A percentile compares a stretch with the other conserved stretches of the same genome.
Evolutionary conservation across 2,113 vertebrate genomes (phyloP).

Genomic region (Brachirus orientalis): DNA sequence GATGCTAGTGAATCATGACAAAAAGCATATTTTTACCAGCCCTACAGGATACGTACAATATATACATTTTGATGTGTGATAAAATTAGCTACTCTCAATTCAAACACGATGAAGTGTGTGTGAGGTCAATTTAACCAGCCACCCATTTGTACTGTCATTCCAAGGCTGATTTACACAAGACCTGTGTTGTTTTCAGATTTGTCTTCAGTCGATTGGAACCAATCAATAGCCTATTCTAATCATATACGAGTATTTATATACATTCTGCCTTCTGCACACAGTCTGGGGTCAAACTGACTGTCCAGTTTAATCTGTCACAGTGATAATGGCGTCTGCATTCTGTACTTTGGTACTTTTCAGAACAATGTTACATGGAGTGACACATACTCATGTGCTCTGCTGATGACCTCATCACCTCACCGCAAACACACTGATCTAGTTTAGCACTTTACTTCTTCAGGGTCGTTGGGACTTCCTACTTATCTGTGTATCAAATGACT

Average conservation of each 20-base stretch:
- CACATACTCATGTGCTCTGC: neutral
- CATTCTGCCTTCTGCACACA: conserved; percentile 6
- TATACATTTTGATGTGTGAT: neutral
- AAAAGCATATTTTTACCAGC: too few species aligned
- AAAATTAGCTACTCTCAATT: too few species aligned
- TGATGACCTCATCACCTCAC: conserved; percentile 8
- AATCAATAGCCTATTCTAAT: conserved; percentile 52
- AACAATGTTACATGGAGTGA: conserved; percentile 9
- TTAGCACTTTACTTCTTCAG: neutral
- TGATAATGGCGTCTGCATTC: conserved; percentile 25
- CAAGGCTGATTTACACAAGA: conserved; percentile 1
- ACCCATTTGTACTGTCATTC: neutral
- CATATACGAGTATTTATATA: conserved; percentile 39
- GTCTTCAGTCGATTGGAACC: conserved; percentile 33
- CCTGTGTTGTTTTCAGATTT: conserved; percentile 43
- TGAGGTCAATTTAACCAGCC: conserved; percentile 14
- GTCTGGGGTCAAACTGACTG: conserved; percentile 18
- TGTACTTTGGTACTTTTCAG: conserved; percentile 24
- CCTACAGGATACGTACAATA: too few species aligned
- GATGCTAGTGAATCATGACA: too few species aligned
- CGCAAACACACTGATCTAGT: neutral
- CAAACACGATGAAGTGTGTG: too few species aligned
- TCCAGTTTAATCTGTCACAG: conserved; percentile 12
- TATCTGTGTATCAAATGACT: conserved; percentile 26
- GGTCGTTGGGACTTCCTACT: conserved; percentile 25